Evolutionary conservation across 2,888 invertebrate genomes (phyloP), one percentile per base, ranked within the genome.

Genomic region (Ctena decussata): DNA sequence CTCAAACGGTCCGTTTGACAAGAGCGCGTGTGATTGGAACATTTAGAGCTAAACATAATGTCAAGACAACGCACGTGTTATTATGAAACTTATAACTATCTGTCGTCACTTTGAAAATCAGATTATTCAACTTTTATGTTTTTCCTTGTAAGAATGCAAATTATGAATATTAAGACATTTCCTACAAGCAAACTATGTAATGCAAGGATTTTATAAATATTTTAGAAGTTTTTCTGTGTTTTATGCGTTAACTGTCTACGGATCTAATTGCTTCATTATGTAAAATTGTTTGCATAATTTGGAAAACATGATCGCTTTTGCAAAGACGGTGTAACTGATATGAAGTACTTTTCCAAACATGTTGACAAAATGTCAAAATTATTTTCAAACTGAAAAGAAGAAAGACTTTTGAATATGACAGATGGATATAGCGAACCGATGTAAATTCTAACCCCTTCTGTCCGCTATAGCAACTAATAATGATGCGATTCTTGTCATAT

Each of bases 261-360:
- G 21, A 65, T 35, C 8, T 65, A 65, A 65, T 65, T 65, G 21
- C 65, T 65, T 32, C 65, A 65, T 65, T 65, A 65, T 65, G 65
- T 65, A 65, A 65, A 65, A 35, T 65, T 24, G 24, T 65, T 65
- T 65, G 65, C 65, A 65, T 65, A 65, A 65, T 65, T 65, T 65
- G 35, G 65, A 65, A 65, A 65, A 65, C 65, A 65, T 65, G 30
- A 65, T 30, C 15, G 32, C 6, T 32, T 11, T 65, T 35, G 6
- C 35, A 32, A 24, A 21, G 30, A 6, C 15, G 3, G 8, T 32
- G 65, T 12, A 35, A 32, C 32, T 11, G 35, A 65, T 65, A 65
- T 35, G 32, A 1, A 12, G 2, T 35, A 35, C 30, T 65, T 35
- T 35, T 35, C 65, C 32, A 65, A 24, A n/a, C 18, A 65, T 65